Conservation (phyloP, 2,888 invertebrate species). For the Trypoxylon attenuatum region DNA sequence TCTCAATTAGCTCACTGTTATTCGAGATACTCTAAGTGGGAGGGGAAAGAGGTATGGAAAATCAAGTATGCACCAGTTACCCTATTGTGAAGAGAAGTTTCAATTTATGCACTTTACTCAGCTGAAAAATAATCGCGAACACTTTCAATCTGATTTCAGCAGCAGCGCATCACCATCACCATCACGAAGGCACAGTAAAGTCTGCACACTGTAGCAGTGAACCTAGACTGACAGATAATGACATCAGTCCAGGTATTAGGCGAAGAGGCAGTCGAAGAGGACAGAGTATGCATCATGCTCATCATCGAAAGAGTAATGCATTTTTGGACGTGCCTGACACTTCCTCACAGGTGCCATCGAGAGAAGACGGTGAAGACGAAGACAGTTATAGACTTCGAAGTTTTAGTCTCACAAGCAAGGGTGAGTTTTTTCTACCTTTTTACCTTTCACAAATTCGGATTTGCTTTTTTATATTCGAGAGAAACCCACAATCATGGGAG, state of each 20-base stretch:
- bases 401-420: conserved; percentile 94
- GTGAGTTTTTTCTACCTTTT: too few relatives aligned
- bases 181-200: conserved; percentile 75
- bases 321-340: conserved; percentile 83
- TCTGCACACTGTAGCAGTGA: conserved; percentile 80
- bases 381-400: conserved; percentile 93
- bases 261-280: conserved; percentile 80
- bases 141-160: conserved; percentile 31
- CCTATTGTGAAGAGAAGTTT: too few relatives aligned
- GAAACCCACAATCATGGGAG: too few relatives aligned
- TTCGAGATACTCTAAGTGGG: too few relatives aligned
- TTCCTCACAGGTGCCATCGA: conserved; percentile 79
- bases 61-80: too few relatives aligned
- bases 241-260: conserved; percentile 81
- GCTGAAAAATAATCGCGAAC: neutral
- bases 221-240: conserved; percentile 81
- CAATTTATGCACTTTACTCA: neutral
- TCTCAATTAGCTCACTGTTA: too few relatives aligned
- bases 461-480: too few relatives aligned
- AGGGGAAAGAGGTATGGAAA: too few relatives aligned
- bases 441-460: too few relatives aligned
- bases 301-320: conserved; percentile 82
- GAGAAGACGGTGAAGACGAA: conserved; percentile 87
- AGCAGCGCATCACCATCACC: conserved; percentile 54
- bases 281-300: conserved; percentile 75